These are phyloP conservation scores for Pogonus chalceus DNA, from an alignment of 1,140 invertebrate species.

Conservation along the genomic window DNA sequence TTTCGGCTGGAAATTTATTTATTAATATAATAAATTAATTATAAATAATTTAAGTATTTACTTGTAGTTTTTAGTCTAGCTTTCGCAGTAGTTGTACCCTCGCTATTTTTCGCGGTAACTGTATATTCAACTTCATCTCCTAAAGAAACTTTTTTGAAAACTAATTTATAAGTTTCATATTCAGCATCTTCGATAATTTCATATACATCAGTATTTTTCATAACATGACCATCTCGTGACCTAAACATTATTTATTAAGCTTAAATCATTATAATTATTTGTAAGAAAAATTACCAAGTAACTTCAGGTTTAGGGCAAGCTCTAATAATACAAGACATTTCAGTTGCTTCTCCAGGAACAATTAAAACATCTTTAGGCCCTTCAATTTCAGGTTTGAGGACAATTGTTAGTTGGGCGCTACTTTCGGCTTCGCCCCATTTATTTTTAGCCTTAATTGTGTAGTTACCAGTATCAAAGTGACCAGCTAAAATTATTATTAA, in stretches of 20 bases:
- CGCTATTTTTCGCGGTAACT: constrained; percentile 60
- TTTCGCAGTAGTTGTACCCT: constrained; percentile 58
- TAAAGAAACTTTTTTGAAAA: constrained; percentile 54
- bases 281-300: constrained; percentile 47
- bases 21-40: background rate
- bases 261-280: constrained; percentile 2
- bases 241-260: constrained; percentile 29
- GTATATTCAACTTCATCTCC: constrained; percentile 74
- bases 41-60: constrained; percentile 47
- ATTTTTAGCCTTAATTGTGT: constrained; percentile 67
- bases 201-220: constrained; percentile 46
- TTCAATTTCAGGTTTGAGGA: constrained; percentile 64
- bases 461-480: constrained; percentile 68
- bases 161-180: constrained; percentile 54
- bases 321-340: constrained; percentile 58
- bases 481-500: constrained; percentile 37
- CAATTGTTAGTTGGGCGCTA: constrained; percentile 59
- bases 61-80: constrained; percentile 67
- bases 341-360: constrained; percentile 58
- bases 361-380: constrained; percentile 60
- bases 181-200: constrained; percentile 51
- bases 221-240: constrained; percentile 50
- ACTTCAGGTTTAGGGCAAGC: constrained; percentile 72
- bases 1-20: constrained; percentile 48
- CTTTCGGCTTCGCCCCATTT: constrained; percentile 61